These are phyloP conservation scores for Centruroides sculpturatus DNA, from an alignment of 1,140 invertebrate species.

Conservation along the genomic window DNA sequence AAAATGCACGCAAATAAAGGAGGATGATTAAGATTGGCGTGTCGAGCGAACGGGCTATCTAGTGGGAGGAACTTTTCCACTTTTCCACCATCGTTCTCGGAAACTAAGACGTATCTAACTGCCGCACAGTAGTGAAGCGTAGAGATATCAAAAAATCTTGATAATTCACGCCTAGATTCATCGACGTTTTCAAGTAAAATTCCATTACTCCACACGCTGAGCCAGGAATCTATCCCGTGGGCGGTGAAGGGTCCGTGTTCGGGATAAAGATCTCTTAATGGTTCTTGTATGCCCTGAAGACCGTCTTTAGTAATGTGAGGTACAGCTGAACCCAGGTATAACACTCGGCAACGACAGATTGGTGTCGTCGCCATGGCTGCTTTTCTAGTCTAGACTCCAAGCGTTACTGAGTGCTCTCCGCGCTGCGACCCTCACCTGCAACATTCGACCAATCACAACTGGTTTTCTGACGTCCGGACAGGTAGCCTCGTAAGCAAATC, in stretches of 20 bases:
- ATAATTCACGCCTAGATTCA: conserved; percentile 84
- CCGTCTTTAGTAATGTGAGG: conserved; percentile 96
- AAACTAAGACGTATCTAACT: conserved; percentile 59
- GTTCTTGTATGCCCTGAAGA: conserved; percentile 95
- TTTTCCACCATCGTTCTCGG: conserved; percentile 32
- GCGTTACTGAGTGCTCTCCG: too few relatives aligned
- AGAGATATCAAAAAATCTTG: conserved; percentile 93
- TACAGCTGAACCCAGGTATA: conserved; percentile 93
- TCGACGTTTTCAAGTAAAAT: conserved; percentile 91
- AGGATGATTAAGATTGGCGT: conserved; percentile 57
- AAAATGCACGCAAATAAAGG: conserved; percentile 94
- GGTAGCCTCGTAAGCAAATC: too few relatives aligned
- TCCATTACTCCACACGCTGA: conserved; percentile 94
- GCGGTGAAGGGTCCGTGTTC: conserved; percentile 58
- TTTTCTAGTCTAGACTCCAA: too few relatives aligned
- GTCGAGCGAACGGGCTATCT: conserved; percentile 82
- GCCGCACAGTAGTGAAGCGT: conserved; percentile 95
- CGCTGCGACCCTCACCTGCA: too few relatives aligned
- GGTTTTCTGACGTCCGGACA: too few relatives aligned
- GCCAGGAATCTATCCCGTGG: conserved; percentile 89
- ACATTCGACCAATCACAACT: too few relatives aligned
- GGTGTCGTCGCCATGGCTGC: conserved; percentile 45
- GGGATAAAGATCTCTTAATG: conserved; percentile 87
- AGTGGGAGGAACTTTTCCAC: conserved; percentile 81
- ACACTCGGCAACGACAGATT: conserved; percentile 88